phyloP scores from a whole-genome alignment of 2,888 invertebrate species.

The Tiliacea aurago region DNA sequence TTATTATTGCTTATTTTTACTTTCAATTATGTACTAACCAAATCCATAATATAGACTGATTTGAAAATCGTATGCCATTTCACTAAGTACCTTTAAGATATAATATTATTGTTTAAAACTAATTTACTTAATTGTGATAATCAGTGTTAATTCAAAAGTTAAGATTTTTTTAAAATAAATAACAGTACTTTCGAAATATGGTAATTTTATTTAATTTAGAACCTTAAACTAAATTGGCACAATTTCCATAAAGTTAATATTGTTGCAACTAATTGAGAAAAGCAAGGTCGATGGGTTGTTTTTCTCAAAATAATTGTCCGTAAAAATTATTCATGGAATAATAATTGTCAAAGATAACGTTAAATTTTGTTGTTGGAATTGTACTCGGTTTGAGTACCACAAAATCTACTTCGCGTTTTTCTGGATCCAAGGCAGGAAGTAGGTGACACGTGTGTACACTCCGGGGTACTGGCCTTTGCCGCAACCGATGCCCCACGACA shows the following conservation, averaged over 20 bases:
- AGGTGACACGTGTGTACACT: conserved; percentile 96
- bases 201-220: conserved; percentile 68
- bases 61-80: conserved; percentile 56
- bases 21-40: conserved; percentile 64
- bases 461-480: conserved; percentile 98
- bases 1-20: conserved; percentile 25
- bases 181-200: conserved; percentile 44
- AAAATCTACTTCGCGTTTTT: conserved; percentile 93
- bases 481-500: conserved; percentile 98
- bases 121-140: conserved; percentile 49
- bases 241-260: conserved; percentile 66
- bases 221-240: conserved; percentile 77
- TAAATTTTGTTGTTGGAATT: conserved; percentile 32
- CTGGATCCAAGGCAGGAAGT: conserved; percentile 96
- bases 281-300: conserved; percentile 82
- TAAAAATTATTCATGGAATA: conserved; percentile 66
- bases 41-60: conserved; percentile 66
- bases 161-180: conserved; percentile 57
- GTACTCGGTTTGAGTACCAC: conserved; percentile 8
- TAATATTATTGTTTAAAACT: conserved; percentile 31
- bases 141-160: conserved; percentile 39
- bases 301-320: conserved; percentile 88
- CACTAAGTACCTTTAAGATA: conserved; percentile 15
- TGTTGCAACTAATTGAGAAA: conserved; percentile 86
- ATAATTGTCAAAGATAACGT: conserved; percentile 52